Base-by-base conservation (phyloP, 2,888 invertebrate species). In the Campoplex capitator region DNA sequence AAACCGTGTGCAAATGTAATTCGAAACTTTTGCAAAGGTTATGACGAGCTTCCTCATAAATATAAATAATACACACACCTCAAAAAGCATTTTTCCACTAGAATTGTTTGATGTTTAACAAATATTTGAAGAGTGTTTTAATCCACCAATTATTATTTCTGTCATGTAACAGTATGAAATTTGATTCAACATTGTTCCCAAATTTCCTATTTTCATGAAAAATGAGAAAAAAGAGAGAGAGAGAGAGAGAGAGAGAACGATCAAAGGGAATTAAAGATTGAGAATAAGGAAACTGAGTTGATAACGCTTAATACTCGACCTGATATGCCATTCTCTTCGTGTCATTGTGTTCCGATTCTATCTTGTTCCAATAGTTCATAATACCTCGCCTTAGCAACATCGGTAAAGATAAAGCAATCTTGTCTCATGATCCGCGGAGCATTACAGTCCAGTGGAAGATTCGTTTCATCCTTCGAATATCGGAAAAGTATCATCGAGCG, bases 361-460 rank as follows among this genome's bases (percentile, higher is more conserved):
- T 45, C 45, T 45, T 45, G 38, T 35, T 65, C 70, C 80, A 80
- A 84, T 71, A 48, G 74, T 76, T 65, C 81, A 23, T 58, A 77
- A 73, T 58, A 74, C 38, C 56, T 48, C 38, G 82, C 86, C 84
- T 62, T 81, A 74, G 78, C 78, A 84, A 73, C 73, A 81, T 73
- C 88, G 84, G 89, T 88, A 87, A 89, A 89, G 90, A 87, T 84
- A 73, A 85, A 68, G 81, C 86, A 87, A 89, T 89, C 89, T 89
- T 86, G 85, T 87, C 56, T 42, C 56, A 45, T 67, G 23, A 51
- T 78, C 79, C 28, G 80, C 88, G 42, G 23, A 76, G 23, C 75
- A 38, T 13, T 48, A 28, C 70, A 3, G 70, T 48, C 6, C 54
- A 75, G 82, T 65, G 48, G 68, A 62, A 65, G 77, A 65, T 38